Evolutionary conservation across 2,113 vertebrate species (phyloP).

Genomic region (Anolis sagrei): DNA sequence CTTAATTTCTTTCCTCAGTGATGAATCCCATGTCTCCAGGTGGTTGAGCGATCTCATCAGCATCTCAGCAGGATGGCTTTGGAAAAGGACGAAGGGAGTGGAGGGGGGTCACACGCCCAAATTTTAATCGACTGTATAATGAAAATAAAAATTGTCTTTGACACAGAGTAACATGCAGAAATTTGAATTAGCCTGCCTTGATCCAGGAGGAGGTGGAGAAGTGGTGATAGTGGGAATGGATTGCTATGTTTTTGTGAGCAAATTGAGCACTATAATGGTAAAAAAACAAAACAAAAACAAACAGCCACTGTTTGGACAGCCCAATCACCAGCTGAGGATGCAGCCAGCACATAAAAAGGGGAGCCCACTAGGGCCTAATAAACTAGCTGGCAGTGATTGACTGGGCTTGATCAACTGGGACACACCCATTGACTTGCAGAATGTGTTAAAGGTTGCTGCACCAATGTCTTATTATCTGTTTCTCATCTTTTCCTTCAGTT

Average conservation of each 20-base stretch:
- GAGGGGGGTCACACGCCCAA: background rate
- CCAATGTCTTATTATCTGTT: too few species aligned
- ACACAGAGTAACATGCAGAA: background rate
- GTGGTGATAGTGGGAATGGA: too few species aligned
- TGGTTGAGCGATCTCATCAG: background rate
- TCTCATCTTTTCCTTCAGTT: too few species aligned
- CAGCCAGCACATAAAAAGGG: too few species aligned
- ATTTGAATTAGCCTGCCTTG: constrained; percentile 12
- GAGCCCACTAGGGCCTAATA: too few species aligned
- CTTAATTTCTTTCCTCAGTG: background rate
- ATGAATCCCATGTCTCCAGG: background rate
- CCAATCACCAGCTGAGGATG: too few species aligned
- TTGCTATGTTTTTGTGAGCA: background rate
- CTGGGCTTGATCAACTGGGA: too few species aligned
- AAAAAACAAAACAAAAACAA: constrained; percentile 7
- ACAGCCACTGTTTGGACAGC: too few species aligned
- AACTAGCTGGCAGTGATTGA: too few species aligned
- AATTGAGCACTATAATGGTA: background rate
- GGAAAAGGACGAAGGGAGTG: background rate
- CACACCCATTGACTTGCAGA: too few species aligned
- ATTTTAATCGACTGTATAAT: constrained; percentile 55
- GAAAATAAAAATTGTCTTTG: constrained; percentile 48
- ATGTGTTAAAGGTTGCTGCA: too few species aligned
- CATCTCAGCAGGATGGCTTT: background rate
- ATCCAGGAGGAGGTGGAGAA: background rate